Base-by-base conservation (phyloP, 2,888 invertebrate species). In the Stegophylla sp. region DNA sequence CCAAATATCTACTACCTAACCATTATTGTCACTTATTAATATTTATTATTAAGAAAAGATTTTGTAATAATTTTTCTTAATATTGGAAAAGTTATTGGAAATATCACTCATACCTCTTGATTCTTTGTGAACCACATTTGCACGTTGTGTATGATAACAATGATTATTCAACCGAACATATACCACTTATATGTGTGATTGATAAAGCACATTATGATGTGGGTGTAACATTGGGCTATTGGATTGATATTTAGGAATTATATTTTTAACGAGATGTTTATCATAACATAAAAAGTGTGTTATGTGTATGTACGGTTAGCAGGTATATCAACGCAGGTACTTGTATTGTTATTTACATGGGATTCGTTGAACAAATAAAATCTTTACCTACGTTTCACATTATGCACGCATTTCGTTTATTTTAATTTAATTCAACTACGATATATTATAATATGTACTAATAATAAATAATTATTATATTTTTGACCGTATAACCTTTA, bases 401-500 rank as follows among this genome's bases (percentile, higher is more conserved):
- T 48, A 56, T 15, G 53, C 15, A 23, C 43, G 43, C 34, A n/a
- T 63, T 67, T 28, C 34, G 51, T 13, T 51, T 69, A 34, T 34
- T 34, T 13, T 53, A 20, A 53, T 53, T 53, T 45, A 10, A 20
- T 53, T 23, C 1, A 53, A 15, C 41, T 20, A 71, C n/a, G n/a
- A n/a, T n/a, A n/a, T n/a, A n/a, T n/a, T n/a, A n/a, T n/a, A 71
- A 59, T 45, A 17, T 1, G 17, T n/a, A 43, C 13, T 61, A 1
- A n/a, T 26, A 45, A 45, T 1, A 45, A 61, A 48, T 59, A 45
- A 59, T 72, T 71, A 41, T 20, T 43, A n/a, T n/a, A 4, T 64
- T 73, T 56, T 56, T 23, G 23, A 10, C 26, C 45, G n/a, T 61
- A 73, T 56, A 26, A 59, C 20, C n/a, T n/a, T n/a, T n/a, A 56